Evolutionary conservation across 2,113 vertebrate genomes (phyloP).

Genomic region (Rhinogobius similis): DNA sequence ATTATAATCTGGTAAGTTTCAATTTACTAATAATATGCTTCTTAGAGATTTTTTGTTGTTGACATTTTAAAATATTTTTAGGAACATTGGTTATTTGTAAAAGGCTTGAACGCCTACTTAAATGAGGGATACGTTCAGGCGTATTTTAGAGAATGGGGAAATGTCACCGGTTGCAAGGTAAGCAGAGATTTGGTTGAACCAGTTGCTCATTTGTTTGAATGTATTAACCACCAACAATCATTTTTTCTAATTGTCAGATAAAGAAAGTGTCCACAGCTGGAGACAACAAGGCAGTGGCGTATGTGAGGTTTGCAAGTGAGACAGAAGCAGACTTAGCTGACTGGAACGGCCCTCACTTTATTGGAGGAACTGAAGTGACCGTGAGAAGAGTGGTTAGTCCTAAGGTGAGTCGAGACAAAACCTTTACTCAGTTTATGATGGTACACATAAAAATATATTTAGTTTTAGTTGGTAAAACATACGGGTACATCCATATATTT

Average conservation of each 20-base stretch:
- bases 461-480: neutral
- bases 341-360: conserved; percentile 44
- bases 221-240: neutral
- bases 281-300: conserved; percentile 31
- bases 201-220: neutral
- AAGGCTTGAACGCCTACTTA: conserved; percentile 45
- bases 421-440: neutral
- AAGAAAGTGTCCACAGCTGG: neutral
- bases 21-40: neutral
- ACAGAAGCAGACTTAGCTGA: conserved; percentile 58
- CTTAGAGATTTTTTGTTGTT: neutral
- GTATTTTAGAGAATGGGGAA: conserved; percentile 62
- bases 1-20: conserved; percentile 47
- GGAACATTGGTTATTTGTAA: conserved; percentile 62
- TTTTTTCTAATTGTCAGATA: conserved; percentile 44
- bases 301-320: conserved; percentile 52
- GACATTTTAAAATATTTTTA: neutral
- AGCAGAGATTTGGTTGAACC: neutral
- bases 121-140: conserved; percentile 45
- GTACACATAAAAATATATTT: too few species aligned
- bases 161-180: conserved; percentile 52
- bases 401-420: conserved; percentile 54
- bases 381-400: conserved; percentile 49
- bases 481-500: neutral
- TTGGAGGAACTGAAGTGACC: conserved; percentile 51